Conservation (phyloP, 35 echinoderm and acorn worm species). For the Heliocidaris tuberculata region DNA sequence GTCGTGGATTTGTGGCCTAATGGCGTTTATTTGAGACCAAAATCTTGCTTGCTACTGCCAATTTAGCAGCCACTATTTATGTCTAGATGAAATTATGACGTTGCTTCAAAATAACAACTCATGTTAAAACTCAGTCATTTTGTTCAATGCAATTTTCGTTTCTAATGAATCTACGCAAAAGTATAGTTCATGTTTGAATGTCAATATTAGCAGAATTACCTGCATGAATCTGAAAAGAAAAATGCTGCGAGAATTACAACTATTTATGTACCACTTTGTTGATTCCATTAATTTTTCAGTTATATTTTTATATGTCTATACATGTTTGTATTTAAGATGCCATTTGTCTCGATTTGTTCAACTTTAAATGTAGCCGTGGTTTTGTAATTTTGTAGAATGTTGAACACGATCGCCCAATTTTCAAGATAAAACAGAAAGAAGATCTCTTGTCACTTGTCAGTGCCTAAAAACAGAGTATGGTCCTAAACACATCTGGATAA, state of each 20-base stretch:
- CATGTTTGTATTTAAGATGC: constrained; percentile 10
- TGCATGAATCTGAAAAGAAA: neutral
- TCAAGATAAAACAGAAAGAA: neutral
- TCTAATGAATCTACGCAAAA: neutral
- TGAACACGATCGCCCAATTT: neutral
- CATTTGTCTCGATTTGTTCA: neutral
- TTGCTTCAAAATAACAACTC: constrained; percentile 4
- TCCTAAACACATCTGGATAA: neutral
- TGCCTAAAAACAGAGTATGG: neutral
- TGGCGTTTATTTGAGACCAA: neutral
- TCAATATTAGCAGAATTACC: neutral
- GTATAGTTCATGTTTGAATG: neutral
- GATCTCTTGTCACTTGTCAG: neutral
- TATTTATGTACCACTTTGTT: neutral
- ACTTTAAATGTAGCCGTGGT: neutral
- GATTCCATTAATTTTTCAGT: neutral
- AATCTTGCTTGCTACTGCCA: constrained; percentile 9
- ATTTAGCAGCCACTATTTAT: neutral
- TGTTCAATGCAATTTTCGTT: constrained; percentile 4
- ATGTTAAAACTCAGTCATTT: neutral
- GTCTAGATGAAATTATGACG: neutral
- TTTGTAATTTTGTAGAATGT: neutral
- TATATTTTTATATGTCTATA: neutral
- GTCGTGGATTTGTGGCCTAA: neutral
- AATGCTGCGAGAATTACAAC: neutral